These are phyloP conservation scores for Takifugu ocellatus DNA, from an alignment of 2,797 vertebrate genomes.

Conservation along the genomic window DNA sequence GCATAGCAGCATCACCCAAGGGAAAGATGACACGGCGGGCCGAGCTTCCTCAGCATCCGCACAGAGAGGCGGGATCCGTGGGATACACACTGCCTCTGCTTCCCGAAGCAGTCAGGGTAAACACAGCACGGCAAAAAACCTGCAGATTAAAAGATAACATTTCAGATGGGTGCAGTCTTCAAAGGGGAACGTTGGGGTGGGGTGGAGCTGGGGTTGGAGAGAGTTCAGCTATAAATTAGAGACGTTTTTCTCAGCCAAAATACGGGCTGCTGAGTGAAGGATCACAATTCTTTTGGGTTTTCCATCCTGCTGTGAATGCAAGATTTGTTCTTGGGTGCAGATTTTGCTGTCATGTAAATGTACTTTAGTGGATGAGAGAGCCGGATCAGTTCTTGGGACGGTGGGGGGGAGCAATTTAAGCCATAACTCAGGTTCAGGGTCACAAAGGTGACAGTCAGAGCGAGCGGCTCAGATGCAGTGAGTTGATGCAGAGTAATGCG, in stretches of 20 bases:
- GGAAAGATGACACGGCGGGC: slow-evolving; percentile 69
- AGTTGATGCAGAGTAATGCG: too few relatives aligned
- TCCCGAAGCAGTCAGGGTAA: slow-evolving; percentile 18
- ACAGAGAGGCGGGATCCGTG: slow-evolving; percentile 37
- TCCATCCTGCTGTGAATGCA: slow-evolving; percentile 37
- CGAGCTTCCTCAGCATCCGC: slow-evolving; percentile 55
- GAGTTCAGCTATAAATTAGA: slow-evolving; percentile 48
- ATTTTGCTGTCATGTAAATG: slow-evolving; percentile 24
- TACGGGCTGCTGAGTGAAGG: slow-evolving; percentile 7
- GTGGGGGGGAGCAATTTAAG: neutral
- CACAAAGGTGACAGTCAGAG: too few relatives aligned
- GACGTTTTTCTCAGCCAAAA: slow-evolving; percentile 29
- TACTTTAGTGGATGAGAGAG: slow-evolving; percentile 13
- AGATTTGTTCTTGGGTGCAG: slow-evolving; percentile 11
- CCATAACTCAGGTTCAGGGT: neutral
- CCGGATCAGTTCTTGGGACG: too few relatives aligned
- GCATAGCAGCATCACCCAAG: slow-evolving; percentile 60
- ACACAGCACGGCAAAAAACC: slow-evolving; percentile 36
- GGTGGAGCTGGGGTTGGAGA: slow-evolving; percentile 18
- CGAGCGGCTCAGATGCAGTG: too few relatives aligned
- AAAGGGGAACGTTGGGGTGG: slow-evolving; percentile 30
- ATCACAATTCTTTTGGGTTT: slow-evolving; percentile 29
- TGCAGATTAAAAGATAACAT: slow-evolving; percentile 37
- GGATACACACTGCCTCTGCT: slow-evolving; percentile 8
- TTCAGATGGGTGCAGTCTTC: slow-evolving; percentile 33